Evolutionary conservation across 2,113 vertebrate genomes (phyloP).

Genomic region (Sander vitreus): DNA sequence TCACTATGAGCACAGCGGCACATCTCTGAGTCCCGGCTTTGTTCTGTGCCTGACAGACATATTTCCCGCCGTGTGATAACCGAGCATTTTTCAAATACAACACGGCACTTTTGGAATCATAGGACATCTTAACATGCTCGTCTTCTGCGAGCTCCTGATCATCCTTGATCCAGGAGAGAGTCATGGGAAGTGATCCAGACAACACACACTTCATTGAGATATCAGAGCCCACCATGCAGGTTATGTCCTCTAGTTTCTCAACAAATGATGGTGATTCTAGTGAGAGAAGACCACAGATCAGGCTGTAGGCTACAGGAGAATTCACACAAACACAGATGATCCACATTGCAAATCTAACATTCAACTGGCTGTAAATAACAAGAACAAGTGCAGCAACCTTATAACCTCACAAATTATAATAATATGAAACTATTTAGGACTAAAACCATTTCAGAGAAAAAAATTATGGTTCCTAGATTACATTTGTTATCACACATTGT

Average conservation of each 20-base stretch:
- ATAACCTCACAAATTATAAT: too few relatives aligned
- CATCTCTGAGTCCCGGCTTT: constrained; percentile 93
- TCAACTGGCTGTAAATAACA: not conserved
- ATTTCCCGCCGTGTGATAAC: constrained; percentile 91
- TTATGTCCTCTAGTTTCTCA: constrained; percentile 91
- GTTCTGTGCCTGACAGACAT: constrained; percentile 94
- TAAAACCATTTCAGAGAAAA: not conserved
- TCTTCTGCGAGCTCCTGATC: constrained; percentile 92
- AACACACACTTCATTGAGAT: constrained; percentile 90
- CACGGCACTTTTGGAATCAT: constrained; percentile 88
- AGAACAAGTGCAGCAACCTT: not conserved
- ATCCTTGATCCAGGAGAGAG: constrained; percentile 93
- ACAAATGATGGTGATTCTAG: constrained; percentile 93
- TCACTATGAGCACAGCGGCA: constrained; percentile 89
- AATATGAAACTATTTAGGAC: too few relatives aligned
- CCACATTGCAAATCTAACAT: not conserved
- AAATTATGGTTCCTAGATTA: not conserved
- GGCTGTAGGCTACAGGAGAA: not conserved
- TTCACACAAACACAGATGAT: not conserved
- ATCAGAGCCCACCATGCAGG: constrained; percentile 88
- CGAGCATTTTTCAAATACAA: constrained; percentile 91
- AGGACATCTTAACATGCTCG: constrained; percentile 90
- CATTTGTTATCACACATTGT: not conserved
- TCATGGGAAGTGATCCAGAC: constrained; percentile 93
- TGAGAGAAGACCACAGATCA: constrained; percentile 74